Evolutionary conservation across 2,113 vertebrate genomes (phyloP).

Genomic region (Kryptolebias marmoratus): DNA sequence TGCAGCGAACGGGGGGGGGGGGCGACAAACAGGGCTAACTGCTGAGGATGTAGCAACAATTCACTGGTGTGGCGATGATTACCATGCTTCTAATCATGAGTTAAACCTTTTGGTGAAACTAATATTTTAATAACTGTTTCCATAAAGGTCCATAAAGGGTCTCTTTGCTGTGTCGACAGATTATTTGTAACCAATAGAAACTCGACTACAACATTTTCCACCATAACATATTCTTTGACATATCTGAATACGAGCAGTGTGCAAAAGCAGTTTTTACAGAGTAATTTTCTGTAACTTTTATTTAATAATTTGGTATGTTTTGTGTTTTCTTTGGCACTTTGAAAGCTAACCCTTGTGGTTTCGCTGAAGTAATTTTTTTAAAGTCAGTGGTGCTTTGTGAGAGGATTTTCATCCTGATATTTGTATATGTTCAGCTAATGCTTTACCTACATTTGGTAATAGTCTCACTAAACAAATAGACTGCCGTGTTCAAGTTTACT

Average conservation of each 20-base stretch:
- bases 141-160: constrained; percentile 43
- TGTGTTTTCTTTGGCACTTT: constrained; percentile 54
- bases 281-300: constrained; percentile 48
- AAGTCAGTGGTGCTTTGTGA: constrained; percentile 45
- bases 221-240: background rate
- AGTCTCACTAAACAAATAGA: constrained; percentile 29
- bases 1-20: constrained; percentile 79
- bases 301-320: constrained; percentile 68
- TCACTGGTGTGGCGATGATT: constrained; percentile 48
- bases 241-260: constrained; percentile 8
- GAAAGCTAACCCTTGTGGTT: constrained; percentile 43
- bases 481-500: constrained; percentile 27
- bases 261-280: constrained; percentile 38
- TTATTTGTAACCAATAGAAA: constrained; percentile 29
- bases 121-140: constrained; percentile 61
- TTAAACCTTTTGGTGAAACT: constrained; percentile 64
- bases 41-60: constrained; percentile 45
- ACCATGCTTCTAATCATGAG: constrained; percentile 52
- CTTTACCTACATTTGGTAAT: constrained; percentile 24
- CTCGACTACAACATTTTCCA: constrained; percentile 46
- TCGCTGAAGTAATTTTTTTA: background rate
- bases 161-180: constrained; percentile 44
- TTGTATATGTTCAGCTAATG: constrained; percentile 5
- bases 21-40: background rate
- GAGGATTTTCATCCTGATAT: constrained; percentile 18